Evolutionary conservation across 1,140 invertebrate genomes (phyloP), one percentile per base, ranked within the genome.

Genomic region (Apis mellifera): DNA sequence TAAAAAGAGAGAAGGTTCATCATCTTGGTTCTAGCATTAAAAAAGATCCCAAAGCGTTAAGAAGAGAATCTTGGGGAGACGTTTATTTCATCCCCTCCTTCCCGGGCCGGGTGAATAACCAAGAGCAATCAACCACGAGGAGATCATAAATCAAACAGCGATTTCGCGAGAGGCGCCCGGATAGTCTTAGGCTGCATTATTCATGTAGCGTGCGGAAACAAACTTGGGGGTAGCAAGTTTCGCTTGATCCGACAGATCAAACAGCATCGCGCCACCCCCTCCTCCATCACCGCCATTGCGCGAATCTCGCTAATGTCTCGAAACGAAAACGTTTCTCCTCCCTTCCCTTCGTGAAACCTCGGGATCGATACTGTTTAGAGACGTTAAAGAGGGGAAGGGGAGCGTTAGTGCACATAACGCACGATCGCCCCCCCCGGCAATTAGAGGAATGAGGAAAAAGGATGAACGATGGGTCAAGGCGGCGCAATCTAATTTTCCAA

Each of bases 391-490:
- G 15, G 54, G 12, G 59, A 17, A 0, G 1, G 23, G n/a, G 60
- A 23, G 23, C 0, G 2, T 32, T 50, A 23, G 3, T 21, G 60
- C 12, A 26, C 42, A 32, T 15, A 54, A 32, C 17, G 17, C 23
- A 17, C 81, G 4, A 42, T 42, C 32, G 84, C 65, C 80, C 32
- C 85, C 65, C 80, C 69, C 32, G 66, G 80, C 85, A 86, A 87
- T 87, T 87, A 87, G 71, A 86, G 64, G 23, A 77, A 62, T 55
- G 74, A 83, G 86, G 85, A 83, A 87, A 42, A 86, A 79, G 85
- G 85, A 87, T 86, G 83, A 87, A 87, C 85, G 84, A 84, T 54
- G 84, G 85, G 85, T 86, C 85, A 87, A 86, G 84, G 81, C 69
- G 52, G 69, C 77, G 82, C 86, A 65, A 87, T 87, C 86, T 85